Evolutionary conservation across 2,888 invertebrate species (phyloP), one percentile per base, ranked within the genome.

Genomic region (Dasysyrphus albostriatus): DNA sequence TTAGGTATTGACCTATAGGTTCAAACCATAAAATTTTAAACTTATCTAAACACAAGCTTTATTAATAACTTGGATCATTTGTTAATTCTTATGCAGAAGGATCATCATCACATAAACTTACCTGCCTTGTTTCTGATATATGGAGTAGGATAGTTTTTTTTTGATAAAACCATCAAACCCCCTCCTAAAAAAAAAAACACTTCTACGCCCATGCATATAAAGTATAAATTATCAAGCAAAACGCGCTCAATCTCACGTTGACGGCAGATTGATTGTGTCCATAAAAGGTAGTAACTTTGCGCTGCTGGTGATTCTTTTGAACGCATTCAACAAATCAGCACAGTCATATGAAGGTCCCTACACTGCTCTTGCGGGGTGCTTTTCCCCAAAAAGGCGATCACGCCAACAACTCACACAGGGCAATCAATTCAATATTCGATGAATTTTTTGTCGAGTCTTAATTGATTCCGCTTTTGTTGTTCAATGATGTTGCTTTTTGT

Each of bases 391-490:
- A 81, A 69, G 84, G 81, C 73, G 59, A 81, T 72, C 72, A 39
- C 72, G 58, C 72, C 67, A 80, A 67, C 83, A 72, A 29, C 14
- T 34, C 34, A 12, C 16, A 19, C 51, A 56, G 42, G n/a, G 44
- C 59, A 67, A 73, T 73, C 65, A 67, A 47, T 83, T 72, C 72
- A 47, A 39, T 37, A 63, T 82, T 65, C 19, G 74, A 47, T 61
- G 59, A 51, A 12, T 58, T 58, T 16, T 34, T 34, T 56, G 7
- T 56, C 51, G 34, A 54, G 37, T 54, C 61, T 82, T 85, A 78
- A 78, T 85, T 82, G 72, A 82, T 78, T 85, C 74, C 69, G 63
- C 73, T 81, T 85, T 78, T 74, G 77, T 82, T 85, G 85, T 77
- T 61, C 19, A 70, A 72, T 76, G 80, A 84, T 84, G 84, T 84